Conservation (phyloP, 1,140 invertebrate species). For the Drosophila pectinifera region DNA sequence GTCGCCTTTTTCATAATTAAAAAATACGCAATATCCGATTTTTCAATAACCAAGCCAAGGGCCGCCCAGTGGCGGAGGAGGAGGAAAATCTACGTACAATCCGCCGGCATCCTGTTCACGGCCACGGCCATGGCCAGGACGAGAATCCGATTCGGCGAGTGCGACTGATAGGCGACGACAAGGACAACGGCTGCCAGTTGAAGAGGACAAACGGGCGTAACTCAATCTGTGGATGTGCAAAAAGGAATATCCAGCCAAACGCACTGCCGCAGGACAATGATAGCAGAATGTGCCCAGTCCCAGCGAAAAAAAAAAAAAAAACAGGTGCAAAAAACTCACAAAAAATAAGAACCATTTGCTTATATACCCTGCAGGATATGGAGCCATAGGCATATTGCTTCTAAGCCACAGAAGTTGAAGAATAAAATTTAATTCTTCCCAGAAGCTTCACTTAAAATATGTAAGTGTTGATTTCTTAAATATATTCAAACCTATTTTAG, state of each 20-base stretch:
- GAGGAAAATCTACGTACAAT: neutral
- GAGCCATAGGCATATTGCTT: neutral
- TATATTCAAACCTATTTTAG: neutral
- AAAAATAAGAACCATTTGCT: constrained; percentile 44
- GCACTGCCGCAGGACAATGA: constrained; percentile 57
- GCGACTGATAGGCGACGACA: constrained; percentile 59
- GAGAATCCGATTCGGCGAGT: constrained; percentile 35
- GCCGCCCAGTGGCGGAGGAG: constrained; percentile 1
- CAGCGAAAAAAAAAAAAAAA: neutral
- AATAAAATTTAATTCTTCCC: neutral
- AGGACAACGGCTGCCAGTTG: constrained; percentile 36
- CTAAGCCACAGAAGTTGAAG: neutral
- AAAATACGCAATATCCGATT: constrained; percentile 75
- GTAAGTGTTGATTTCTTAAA: neutral
- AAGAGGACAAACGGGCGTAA: constrained; percentile 64
- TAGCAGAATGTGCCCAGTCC: constrained; percentile 40
- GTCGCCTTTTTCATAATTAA: constrained; percentile 61
- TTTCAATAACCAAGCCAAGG: constrained; percentile 60
- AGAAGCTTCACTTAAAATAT: neutral
- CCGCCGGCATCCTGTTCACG: constrained; percentile 30
- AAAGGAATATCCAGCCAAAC: constrained; percentile 57
- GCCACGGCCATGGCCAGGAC: constrained; percentile 38
- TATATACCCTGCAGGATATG: constrained; percentile 22
- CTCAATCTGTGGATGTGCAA: constrained; percentile 70
- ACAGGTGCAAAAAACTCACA: constrained; percentile 18